Evolutionary conservation across 2,888 invertebrate species (phyloP).

Genomic region (Pristionchus arcanus): DNA sequence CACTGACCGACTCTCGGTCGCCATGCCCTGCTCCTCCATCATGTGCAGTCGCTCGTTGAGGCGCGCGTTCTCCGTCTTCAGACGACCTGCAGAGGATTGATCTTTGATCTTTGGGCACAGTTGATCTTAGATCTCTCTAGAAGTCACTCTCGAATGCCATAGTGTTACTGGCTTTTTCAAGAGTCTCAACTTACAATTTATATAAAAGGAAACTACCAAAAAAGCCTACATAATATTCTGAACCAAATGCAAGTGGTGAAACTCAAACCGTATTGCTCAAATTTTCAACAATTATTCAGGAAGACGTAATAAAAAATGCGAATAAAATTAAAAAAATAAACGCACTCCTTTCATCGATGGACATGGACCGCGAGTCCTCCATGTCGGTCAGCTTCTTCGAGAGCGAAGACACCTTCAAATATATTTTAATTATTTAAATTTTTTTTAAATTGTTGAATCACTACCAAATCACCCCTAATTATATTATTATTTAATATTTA

Average conservation of each 20-base stretch:
- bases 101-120: background rate
- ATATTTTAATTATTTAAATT: too few species aligned
- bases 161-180: too few species aligned
- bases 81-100: conserved; percentile 16
- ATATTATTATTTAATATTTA: too few species aligned
- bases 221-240: background rate
- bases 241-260: background rate
- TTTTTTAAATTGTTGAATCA: too few species aligned
- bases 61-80: conserved; percentile 78
- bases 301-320: background rate
- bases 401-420: conserved; percentile 69
- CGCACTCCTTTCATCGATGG: conserved; percentile 25
- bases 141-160: too few species aligned
- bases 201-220: too few species aligned
- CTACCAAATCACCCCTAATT: background rate
- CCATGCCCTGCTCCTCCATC: conserved; percentile 74
- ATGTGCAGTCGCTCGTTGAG: conserved; percentile 75
- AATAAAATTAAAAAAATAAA: background rate
- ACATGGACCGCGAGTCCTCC: conserved; percentile 61
- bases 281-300: background rate
- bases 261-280: background rate
- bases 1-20: conserved; percentile 69
- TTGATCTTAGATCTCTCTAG: too few species aligned
- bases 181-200: too few species aligned
- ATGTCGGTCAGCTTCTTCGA: conserved; percentile 74